Evolutionary conservation across 1,140 invertebrate genomes (phyloP).

Genomic region (Maniola jurtina): DNA sequence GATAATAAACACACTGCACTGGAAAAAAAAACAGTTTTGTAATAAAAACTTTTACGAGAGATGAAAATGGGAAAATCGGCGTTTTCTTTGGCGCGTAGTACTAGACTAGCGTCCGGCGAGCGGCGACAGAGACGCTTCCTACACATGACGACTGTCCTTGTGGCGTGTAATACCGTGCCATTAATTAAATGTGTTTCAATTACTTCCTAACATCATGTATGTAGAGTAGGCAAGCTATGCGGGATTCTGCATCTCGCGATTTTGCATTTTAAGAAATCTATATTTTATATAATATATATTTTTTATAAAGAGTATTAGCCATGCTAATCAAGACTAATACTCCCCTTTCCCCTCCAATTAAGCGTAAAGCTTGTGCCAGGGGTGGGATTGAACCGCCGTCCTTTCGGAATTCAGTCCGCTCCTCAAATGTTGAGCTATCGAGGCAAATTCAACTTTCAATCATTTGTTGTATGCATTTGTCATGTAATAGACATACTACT

Average conservation of each 20-base stretch:
- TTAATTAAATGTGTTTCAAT: conserved; percentile 36
- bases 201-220: conserved; percentile 24
- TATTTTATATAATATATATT: too few species aligned
- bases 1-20: background rate
- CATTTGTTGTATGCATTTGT: too few species aligned
- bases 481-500: too few species aligned
- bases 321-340: too few species aligned
- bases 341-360: too few species aligned
- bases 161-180: conserved; percentile 19
- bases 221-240: background rate
- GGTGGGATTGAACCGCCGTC: too few species aligned
- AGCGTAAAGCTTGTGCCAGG: too few species aligned
- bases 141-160: conserved; percentile 29
- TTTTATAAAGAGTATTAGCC: too few species aligned
- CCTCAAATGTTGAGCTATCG: too few species aligned
- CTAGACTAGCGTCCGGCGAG: conserved; percentile 18
- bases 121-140: conserved; percentile 10
- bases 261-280: too few species aligned
- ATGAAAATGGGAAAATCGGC: conserved; percentile 21
- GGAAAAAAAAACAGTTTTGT: background rate
- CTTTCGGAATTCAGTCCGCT: too few species aligned
- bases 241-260: background rate
- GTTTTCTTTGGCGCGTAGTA: conserved; percentile 23
- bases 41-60: conserved; percentile 17
- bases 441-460: too few species aligned